Evolutionary conservation across 2,113 vertebrate species (phyloP).

Genomic region (Cynopterus brachyotis): DNA sequence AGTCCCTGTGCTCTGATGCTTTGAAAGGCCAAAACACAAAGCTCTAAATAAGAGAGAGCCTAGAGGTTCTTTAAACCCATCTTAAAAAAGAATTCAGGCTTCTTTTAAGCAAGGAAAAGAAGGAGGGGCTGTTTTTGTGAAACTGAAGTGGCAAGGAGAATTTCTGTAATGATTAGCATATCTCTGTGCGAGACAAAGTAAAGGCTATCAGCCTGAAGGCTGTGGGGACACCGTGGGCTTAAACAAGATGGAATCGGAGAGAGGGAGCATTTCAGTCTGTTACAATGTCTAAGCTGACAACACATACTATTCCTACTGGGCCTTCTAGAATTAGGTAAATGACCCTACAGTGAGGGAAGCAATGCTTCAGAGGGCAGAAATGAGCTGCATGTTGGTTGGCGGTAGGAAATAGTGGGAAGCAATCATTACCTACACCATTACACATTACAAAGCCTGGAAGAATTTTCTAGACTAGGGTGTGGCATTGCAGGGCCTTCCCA

Average conservation of each 20-base stretch:
- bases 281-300: no score
- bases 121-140: background rate
- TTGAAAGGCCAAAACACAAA: background rate
- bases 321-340: background rate
- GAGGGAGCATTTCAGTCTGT: background rate
- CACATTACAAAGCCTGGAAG: background rate
- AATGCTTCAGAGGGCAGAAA: background rate
- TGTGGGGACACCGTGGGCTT: background rate
- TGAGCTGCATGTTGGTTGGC: background rate
- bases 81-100: background rate
- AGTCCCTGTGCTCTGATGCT: background rate
- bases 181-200: background rate
- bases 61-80: background rate
- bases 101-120: background rate
- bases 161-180: background rate
- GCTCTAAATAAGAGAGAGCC: background rate
- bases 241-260: background rate
- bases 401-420: background rate
- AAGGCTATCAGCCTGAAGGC: background rate
- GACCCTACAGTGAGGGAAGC: background rate
- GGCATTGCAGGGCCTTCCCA: background rate
- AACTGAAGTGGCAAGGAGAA: background rate
- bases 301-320: background rate
- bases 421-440: background rate
- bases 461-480: background rate